Base-by-base conservation (phyloP, 2,113 vertebrate genomes). In the Rhynchopsitta pachyrhyncha region DNA sequence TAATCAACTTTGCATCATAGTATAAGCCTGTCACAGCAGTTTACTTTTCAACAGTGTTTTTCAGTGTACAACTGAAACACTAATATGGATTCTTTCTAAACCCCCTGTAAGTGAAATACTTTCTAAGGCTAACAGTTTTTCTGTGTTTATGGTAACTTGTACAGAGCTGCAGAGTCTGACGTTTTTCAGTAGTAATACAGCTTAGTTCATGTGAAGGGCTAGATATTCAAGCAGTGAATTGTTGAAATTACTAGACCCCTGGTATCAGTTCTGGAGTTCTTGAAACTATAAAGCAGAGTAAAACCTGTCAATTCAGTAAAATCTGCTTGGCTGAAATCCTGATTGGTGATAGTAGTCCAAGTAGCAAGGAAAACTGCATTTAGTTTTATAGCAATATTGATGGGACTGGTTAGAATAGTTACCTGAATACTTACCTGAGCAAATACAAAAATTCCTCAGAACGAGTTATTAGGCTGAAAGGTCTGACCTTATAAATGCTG, bases 141-240 rank as follows among this genome's bases (percentile, higher is more conserved):
- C 23, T 3, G 0, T 41, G 10, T 27, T 33, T 64, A 47, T 0
- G 2, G 29, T 52, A 52, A 39, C 13, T 76, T 66, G 15, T 12
- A 29, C 35, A 46, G 41, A 63, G 42, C 28, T 80, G 42, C 27
- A 17, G 29, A 35, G 17, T 53, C 24, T 68, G 35, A 44, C 10
- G 12, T 71, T 81, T 7, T 67, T 59, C 9, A 19, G 11, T 47
- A 53, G 46, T 31, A n/a, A 55, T 13, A 11, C 39, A 55, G 35
- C 24, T 85, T 53, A 16, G 33, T 28, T 27, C 22, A 6, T 29
- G 4, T 74, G 55, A 78, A 13, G 16, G 23, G 37, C 37, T 63
- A 44, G 20, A 4, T 57, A 25, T 63, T 74, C 73, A 39, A 42
- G 18, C 37, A 64, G 8, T 67, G 35, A 78, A 52, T 55, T 71